phyloP scores from a whole-genome alignment of 2,113 vertebrate genomes.

The Hyperoodon ampullatus region DNA sequence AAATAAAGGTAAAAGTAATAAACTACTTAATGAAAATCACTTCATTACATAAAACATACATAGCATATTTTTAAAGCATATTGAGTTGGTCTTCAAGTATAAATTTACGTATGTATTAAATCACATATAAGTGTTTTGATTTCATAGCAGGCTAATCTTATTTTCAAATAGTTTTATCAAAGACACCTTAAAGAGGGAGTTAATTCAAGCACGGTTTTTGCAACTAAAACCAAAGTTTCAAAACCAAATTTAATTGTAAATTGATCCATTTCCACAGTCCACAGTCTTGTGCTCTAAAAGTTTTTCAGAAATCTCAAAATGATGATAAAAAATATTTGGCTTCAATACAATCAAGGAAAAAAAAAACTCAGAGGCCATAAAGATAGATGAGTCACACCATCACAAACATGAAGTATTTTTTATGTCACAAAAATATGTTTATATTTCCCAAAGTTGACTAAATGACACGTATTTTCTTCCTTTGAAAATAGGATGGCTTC shows the following conservation, averaged over 20 bases:
- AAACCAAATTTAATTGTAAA: background rate
- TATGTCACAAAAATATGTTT: background rate
- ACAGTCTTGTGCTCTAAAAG: background rate
- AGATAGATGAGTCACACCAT: background rate
- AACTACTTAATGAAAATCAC: background rate
- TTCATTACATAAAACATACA: background rate
- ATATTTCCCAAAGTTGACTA: background rate
- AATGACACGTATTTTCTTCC: background rate
- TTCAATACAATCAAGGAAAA: background rate
- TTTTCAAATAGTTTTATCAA: background rate
- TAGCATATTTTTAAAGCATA: background rate
- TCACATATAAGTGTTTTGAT: background rate
- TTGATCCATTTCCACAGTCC: background rate
- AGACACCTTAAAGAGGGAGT: background rate
- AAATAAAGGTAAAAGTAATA: background rate
- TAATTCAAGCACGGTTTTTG: background rate
- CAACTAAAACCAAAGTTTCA: background rate
- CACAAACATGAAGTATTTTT: slow-evolving; percentile 4
- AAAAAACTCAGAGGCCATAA: background rate
- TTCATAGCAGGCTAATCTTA: background rate
- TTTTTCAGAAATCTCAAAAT: slow-evolving; percentile 14
- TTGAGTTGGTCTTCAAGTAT: background rate
- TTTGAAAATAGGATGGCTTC: background rate
- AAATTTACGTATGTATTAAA: background rate
- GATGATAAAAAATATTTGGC: background rate